Percentiles rank a stretch among this genome's conserved stretches.
These are phyloP conservation scores for Caenorhabditis elegans DNA, from an alignment of 1,140 invertebrate genomes.

Conservation along the genomic window DNA sequence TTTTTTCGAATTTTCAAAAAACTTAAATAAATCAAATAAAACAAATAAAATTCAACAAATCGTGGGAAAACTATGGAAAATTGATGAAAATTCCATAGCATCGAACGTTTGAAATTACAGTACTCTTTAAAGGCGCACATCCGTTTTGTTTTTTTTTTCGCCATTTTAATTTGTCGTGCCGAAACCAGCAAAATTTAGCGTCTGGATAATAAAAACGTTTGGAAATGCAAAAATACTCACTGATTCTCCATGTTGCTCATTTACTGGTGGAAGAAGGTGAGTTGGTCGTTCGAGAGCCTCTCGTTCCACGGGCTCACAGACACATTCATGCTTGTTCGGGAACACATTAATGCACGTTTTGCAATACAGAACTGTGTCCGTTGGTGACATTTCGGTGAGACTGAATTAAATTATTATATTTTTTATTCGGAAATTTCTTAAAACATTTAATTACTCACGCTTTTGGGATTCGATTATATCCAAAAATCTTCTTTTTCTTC, in stretches of 20 bases:
- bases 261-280: conserved; percentile 5
- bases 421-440: too few relatives aligned
- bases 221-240: conserved; percentile 2
- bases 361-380: background rate
- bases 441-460: background rate
- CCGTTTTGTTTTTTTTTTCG: too few relatives aligned
- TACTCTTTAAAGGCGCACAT: too few relatives aligned
- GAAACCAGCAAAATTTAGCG: too few relatives aligned
- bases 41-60: too few relatives aligned
- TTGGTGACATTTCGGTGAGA: background rate
- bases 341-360: background rate
- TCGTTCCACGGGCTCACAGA: background rate
- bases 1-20: too few relatives aligned
- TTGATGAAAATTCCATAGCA: too few relatives aligned
- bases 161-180: too few relatives aligned
- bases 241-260: conserved; percentile 38
- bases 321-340: conserved; percentile 15
- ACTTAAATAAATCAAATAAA: too few relatives aligned
- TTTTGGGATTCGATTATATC: conserved; percentile 35
- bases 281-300: conserved; percentile 9
- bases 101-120: too few relatives aligned
- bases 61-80: too few relatives aligned
- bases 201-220: too few relatives aligned
- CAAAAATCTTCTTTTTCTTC: conserved; percentile 25
- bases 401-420: background rate